Evolutionary conservation across 2,113 vertebrate species (phyloP), one percentile per base, ranked within the genome.

Genomic region (Pelusios castaneus): DNA sequence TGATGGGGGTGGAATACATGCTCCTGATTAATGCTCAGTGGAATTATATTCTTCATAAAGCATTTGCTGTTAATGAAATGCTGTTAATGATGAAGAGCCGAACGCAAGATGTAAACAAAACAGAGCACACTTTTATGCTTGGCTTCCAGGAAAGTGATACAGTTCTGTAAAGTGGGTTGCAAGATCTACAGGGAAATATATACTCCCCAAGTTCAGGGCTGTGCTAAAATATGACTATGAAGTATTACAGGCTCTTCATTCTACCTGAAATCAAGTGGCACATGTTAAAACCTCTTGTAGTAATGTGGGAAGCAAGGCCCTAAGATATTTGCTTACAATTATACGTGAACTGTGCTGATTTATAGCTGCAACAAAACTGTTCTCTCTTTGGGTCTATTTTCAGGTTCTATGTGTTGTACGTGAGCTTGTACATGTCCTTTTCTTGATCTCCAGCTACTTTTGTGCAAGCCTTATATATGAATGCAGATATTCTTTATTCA

Each of bases 171-270:
- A 82, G 80, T 7, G 4, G 2, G 2, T 49, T 91, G 24, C 27
- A 38, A 29, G 19, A 25, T 82, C 80, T 89, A 19, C n/a, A 91
- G 82, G 54, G 79, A 97, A 94, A 87, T 82, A 58, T 10, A 89
- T 78, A 13, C 47, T 87, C 88, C 34, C 67, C 87, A 90, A 63
- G 58, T 94, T 83, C 88, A 2, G 3, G 89, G 31, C 17, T 78
- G 67, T 60, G 82, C 83, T 93, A 90, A 96, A 96, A 93, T 92
- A 86, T 52, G 25, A 94, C 3, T 5, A 56, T 0, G 4, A 13
- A 52, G 93, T 94, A 84, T 82, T 91, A 84, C 38, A 79, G 27
- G 45, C 55, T 95, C 87, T 93, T 88, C 77, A 85, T 89, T 45
- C 82, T 87, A 45, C 41, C 85, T 84, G 77, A 95, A n/a, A 73